Conservation (phyloP, 2,797 vertebrate genomes). For the Sebastes dallii region DNA sequence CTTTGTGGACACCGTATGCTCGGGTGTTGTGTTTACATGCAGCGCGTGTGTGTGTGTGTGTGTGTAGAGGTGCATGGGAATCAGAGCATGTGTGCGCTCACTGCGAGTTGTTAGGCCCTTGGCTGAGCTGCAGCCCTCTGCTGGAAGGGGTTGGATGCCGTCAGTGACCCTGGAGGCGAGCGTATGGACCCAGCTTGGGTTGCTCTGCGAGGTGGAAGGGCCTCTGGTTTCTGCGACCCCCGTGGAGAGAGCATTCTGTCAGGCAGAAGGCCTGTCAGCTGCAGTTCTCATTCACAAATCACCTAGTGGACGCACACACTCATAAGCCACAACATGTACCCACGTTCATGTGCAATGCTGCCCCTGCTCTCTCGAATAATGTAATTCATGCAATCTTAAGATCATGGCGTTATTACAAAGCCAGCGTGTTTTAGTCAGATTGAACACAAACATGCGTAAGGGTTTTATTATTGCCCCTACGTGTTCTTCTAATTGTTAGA, state of each 20-base stretch:
- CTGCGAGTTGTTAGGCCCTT: slow-evolving; percentile 38
- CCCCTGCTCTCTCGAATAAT: background rate
- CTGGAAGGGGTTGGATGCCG: slow-evolving; percentile 57
- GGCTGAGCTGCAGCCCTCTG: slow-evolving; percentile 44
- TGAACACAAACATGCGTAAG: background rate
- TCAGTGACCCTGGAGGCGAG: slow-evolving; percentile 66
- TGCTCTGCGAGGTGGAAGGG: slow-evolving; percentile 50
- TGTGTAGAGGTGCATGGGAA: slow-evolving; percentile 32
- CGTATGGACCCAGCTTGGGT: slow-evolving; percentile 67
- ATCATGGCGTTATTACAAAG: background rate
- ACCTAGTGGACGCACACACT: slow-evolving; percentile 26
- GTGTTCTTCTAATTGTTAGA: background rate
- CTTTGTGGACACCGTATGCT: slow-evolving; percentile 34
- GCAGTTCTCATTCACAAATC: slow-evolving; percentile 72
- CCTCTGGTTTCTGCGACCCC: slow-evolving; percentile 62
- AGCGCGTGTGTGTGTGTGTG: slow-evolving; percentile 1
- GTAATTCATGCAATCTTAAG: background rate
- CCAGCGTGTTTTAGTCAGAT: background rate
- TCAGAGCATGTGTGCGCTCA: slow-evolving; percentile 40
- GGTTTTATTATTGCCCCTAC: background rate
- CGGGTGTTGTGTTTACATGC: slow-evolving; percentile 32
- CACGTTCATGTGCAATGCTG: background rate
- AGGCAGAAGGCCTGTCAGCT: slow-evolving; percentile 71
- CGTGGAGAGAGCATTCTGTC: slow-evolving; percentile 68
- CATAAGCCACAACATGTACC: background rate